Evolutionary conservation across 2,113 vertebrate species (phyloP).

Genomic region (Cebidichthys violaceus): DNA sequence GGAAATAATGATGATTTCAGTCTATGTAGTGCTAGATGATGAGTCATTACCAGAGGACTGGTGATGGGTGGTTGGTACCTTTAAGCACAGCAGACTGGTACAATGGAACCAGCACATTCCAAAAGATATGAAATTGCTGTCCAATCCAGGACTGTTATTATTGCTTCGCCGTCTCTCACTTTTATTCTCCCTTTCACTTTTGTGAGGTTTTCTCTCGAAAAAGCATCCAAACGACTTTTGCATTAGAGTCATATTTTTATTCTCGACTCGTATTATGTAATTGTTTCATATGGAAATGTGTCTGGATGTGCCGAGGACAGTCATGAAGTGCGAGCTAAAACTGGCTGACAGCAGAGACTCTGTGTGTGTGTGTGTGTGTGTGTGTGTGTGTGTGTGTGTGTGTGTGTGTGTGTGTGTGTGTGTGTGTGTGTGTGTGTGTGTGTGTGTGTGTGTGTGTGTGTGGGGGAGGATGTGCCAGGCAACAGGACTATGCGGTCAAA

Average conservation of each 20-base stretch:
- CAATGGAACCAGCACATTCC: not conserved
- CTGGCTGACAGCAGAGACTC: not conserved
- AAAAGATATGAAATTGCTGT: not conserved
- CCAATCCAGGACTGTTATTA: not conserved
- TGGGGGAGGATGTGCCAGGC: not conserved
- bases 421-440: slow-evolving; percentile 2
- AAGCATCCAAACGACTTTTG: not conserved
- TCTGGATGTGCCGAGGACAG: slow-evolving; percentile 9
- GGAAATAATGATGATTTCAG: slow-evolving; percentile 32
- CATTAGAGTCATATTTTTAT: not conserved
- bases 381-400: slow-evolving; percentile 1
- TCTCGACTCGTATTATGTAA: slow-evolving; percentile 19
- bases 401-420: slow-evolving; percentile 9
- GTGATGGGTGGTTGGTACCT: slow-evolving; percentile 11
- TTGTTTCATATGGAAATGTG: slow-evolving; percentile 37
- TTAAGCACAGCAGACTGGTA: not conserved
- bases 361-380: slow-evolving; percentile 11
- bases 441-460: not conserved
- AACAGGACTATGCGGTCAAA: slow-evolving; percentile 1
- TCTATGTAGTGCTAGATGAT: slow-evolving; percentile 6
- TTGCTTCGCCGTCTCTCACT: slow-evolving; percentile 13
- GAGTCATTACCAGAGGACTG: slow-evolving; percentile 55
- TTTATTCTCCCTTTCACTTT: not conserved
- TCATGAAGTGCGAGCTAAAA: not conserved
- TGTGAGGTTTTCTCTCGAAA: not conserved